Evolutionary conservation across 2,797 vertebrate genomes (phyloP), one percentile per base, ranked within the genome.

Genomic region (Gadopsis marmoratus): DNA sequence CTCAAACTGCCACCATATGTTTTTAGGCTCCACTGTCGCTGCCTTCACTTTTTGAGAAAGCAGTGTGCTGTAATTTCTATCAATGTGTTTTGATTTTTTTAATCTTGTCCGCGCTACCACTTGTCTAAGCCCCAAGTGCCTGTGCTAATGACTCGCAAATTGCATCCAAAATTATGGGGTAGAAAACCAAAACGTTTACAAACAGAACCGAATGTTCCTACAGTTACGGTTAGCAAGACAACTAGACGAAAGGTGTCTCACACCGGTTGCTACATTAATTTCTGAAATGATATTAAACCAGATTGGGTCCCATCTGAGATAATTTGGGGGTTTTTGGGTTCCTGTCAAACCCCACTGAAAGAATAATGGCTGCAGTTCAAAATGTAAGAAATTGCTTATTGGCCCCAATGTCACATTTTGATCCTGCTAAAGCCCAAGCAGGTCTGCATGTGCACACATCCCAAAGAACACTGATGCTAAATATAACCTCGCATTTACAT

Each of bases 401-500:
- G 55, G 67, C 37, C n/a, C n/a, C 13, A 19, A 16, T 33, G 39
- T 64, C 61, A 45, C 48, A 53, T 56, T 74, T 23, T 39, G 45
- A 48, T 60, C 37, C 12, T 39, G 41, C 43, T 26, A 7, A 37
- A 63, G 23, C 39, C 31, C 26, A n/a, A 41, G 19, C 19, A 66
- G 33, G 12, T 62, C 56, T 58, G 43, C n/a, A 39, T 16, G 33
- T 5, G 10, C 39, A 19, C 59, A 65, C 53, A 29, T 23, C 60
- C 43, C 23, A n/a, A 33, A 75, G 35, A 78, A 48, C 71, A 11
- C 55, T 58, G 75, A 70, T 66, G n/a, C 76, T 71, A 78, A 84
- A 75, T 75, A 79, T 69, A 82, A 50, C 45, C 59, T 29, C 51
- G 1, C 51, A 84, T 84, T 82, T 74, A 58, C 81, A 86, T 76